These are phyloP conservation scores for Melanotaenia nigrans DNA, from an alignment of 2,797 vertebrate species.

Conservation along the genomic window DNA sequence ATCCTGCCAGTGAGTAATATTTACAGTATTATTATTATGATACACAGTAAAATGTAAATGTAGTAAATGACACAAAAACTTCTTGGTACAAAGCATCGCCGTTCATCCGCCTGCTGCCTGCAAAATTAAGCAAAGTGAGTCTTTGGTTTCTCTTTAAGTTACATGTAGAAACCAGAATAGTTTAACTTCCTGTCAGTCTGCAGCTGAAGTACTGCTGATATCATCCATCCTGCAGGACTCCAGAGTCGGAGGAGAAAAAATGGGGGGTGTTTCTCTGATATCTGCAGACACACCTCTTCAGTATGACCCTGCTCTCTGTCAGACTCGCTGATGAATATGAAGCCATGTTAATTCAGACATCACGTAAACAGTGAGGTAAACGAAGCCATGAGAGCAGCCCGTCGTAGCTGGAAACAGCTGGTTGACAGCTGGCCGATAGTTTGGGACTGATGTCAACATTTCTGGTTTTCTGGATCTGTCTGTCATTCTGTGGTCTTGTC, in stretches of 20 bases:
- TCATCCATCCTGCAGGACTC: neutral
- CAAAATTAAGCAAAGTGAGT: no score
- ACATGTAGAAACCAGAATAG: neutral
- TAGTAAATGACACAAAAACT: no score
- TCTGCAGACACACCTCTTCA: neutral
- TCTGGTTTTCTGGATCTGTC: neutral
- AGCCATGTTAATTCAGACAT: neutral
- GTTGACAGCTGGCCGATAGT: no score
- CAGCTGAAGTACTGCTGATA: neutral
- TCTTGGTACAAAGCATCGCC: no score
- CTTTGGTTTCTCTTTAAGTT: neutral
- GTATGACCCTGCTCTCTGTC: neutral
- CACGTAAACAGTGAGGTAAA: neutral
- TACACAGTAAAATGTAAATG: no score
- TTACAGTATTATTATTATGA: no score
- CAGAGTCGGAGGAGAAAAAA: neutral
- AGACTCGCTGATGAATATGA: neutral
- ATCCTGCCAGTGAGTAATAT: no score
- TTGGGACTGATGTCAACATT: no score
- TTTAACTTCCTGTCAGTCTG: neutral
- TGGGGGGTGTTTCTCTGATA: neutral
- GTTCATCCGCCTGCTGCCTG: no score
- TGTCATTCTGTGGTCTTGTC: no score
- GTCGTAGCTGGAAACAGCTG: no score
- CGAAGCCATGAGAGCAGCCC: neutral